Evolutionary conservation across 2,113 vertebrate species (phyloP).

Genomic region (Bostrychus sinensis): DNA sequence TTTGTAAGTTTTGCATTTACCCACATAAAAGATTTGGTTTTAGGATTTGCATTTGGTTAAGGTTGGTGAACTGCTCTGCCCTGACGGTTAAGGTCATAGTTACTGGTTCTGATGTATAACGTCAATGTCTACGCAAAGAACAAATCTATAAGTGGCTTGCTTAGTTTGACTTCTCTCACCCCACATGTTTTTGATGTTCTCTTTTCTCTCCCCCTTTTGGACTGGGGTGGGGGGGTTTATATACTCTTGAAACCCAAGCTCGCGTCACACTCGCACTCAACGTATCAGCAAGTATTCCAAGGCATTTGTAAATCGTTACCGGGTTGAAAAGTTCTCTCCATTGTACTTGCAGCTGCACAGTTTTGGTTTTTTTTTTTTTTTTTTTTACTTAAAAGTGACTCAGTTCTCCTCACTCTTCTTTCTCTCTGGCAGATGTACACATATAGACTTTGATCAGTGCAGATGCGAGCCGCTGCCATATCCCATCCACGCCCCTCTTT

Average conservation of each 20-base stretch:
- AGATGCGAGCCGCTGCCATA: slow-evolving; percentile 64
- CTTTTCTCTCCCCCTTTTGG: slow-evolving; percentile 53
- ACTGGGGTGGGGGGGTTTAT: no score
- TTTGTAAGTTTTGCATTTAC: no score
- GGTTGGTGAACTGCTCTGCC: no score
- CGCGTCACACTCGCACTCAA: slow-evolving; percentile 23
- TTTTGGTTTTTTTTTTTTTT: no score
- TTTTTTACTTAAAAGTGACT: slow-evolving; percentile 60
- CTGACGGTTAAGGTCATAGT: no score
- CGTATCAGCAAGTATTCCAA: slow-evolving; percentile 33
- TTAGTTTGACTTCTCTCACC: slow-evolving; percentile 63
- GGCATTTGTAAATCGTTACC: slow-evolving; percentile 40
- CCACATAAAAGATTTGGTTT: no score
- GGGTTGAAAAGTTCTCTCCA: slow-evolving; percentile 26
- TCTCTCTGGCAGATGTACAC: slow-evolving; percentile 41
- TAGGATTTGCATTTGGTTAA: no score
- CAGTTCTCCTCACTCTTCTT: slow-evolving; percentile 16
- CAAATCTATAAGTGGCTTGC: slow-evolving; percentile 47
- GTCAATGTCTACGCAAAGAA: no score
- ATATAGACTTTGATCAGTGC: slow-evolving; percentile 62
- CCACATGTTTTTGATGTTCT: slow-evolving; percentile 78
- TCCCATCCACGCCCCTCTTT: slow-evolving; percentile 62
- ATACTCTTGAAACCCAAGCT: slow-evolving; percentile 55
- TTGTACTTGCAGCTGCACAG: slow-evolving; percentile 49
- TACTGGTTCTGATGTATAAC: no score